These are phyloP conservation scores for Ormyrus thymus DNA, from an alignment of 2,888 invertebrate genomes.

Conservation along the genomic window DNA sequence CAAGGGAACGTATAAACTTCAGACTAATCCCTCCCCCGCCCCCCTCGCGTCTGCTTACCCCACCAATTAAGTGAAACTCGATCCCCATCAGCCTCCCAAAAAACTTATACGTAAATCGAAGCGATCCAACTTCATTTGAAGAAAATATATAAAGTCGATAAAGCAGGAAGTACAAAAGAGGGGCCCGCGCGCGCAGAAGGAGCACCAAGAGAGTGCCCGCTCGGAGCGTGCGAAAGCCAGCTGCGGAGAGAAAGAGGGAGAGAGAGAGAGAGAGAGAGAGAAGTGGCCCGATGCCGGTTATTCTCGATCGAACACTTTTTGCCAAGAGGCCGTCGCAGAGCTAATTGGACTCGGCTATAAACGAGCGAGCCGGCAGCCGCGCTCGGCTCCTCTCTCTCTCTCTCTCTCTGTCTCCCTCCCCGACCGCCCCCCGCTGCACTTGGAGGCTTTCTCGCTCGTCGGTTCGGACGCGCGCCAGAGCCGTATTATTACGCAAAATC, in stretches of 20 bases:
- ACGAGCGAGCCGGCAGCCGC: slow-evolving; percentile 56
- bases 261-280: slow-evolving; percentile 43
- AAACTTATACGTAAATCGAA: too few relatives aligned
- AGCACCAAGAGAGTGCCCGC: too few relatives aligned
- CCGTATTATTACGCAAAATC: slow-evolving; percentile 50
- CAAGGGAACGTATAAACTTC: too few relatives aligned
- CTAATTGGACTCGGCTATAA: slow-evolving; percentile 65
- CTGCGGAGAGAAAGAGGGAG: not conserved
- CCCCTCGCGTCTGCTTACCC: too few relatives aligned
- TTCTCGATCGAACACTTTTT: slow-evolving; percentile 69
- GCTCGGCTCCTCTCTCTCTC: slow-evolving; percentile 14
- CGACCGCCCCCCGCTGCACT: slow-evolving; percentile 4
- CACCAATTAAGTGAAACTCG: too few relatives aligned
- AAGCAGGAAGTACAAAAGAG: not conserved
- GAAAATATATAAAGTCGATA: not conserved
- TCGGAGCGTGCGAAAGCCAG: not conserved
- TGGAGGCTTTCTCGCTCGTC: slow-evolving; percentile 6
- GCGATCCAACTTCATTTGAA: too few relatives aligned
- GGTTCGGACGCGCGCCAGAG: slow-evolving; percentile 11
- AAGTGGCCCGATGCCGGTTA: slow-evolving; percentile 61
- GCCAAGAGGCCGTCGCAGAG: slow-evolving; percentile 62
- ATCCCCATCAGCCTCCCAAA: too few relatives aligned
- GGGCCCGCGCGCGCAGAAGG: not conserved
- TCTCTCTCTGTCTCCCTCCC: slow-evolving; percentile 15
- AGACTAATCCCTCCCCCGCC: too few relatives aligned